Evolutionary conservation across 1,140 invertebrate genomes (phyloP).

Genomic region (Watersipora subatra): DNA sequence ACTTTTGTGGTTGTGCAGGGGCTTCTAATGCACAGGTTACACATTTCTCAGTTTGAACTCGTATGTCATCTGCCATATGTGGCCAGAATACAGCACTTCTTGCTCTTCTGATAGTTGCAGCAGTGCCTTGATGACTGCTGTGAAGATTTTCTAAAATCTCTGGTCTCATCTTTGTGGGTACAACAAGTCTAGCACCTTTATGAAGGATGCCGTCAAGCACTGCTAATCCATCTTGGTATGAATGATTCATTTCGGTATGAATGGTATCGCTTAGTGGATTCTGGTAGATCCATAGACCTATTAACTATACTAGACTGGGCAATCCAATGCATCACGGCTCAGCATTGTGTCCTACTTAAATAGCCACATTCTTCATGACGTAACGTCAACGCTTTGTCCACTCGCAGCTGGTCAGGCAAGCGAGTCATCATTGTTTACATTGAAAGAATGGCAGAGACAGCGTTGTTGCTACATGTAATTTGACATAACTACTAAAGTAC

Average conservation of each 20-base stretch:
- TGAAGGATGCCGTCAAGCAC: constrained; percentile 16
- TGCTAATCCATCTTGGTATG: constrained; percentile 16
- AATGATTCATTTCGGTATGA: too few species aligned
- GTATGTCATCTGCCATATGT: constrained; percentile 12
- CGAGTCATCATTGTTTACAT: too few species aligned
- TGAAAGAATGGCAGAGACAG: too few species aligned
- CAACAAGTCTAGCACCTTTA: constrained; percentile 12
- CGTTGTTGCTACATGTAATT: too few species aligned
- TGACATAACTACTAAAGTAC: too few species aligned
- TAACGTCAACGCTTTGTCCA: too few species aligned
- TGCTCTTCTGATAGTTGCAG: constrained; percentile 12
- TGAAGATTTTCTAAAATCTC: constrained; percentile 11
- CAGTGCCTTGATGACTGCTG: constrained; percentile 11
- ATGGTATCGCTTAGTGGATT: constrained; percentile 9
- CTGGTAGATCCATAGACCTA: too few species aligned
- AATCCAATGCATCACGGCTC: too few species aligned
- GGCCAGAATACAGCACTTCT: constrained; percentile 17
- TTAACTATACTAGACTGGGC: too few species aligned
- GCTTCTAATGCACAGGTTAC: constrained; percentile 2
- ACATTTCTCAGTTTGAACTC: constrained; percentile 6
- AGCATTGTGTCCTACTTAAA: too few species aligned
- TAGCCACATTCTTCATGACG: too few species aligned
- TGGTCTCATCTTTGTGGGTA: constrained; percentile 7
- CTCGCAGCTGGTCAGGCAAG: too few species aligned
- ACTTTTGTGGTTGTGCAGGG: neutral